Conservation (phyloP, 2,888 invertebrate genomes). For the Dexiosoma caninum region DNA sequence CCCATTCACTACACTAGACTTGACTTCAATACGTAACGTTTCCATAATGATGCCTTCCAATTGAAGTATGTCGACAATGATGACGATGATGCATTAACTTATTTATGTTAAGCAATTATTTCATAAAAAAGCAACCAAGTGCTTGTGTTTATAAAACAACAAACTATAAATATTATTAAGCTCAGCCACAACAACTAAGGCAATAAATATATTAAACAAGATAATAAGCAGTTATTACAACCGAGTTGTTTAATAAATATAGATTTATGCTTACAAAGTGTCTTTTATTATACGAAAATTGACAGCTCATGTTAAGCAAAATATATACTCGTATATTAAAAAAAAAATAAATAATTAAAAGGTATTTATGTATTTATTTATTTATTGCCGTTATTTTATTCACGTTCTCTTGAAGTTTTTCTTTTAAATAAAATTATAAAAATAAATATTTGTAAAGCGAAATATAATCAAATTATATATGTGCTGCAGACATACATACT, state of each 20-base stretch:
- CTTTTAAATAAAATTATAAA: not conserved
- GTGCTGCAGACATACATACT: too few relatives aligned
- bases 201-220: slow-evolving; percentile 60
- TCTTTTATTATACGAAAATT: slow-evolving; percentile 57
- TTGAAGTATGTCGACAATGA: too few relatives aligned
- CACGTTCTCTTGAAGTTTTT: not conserved
- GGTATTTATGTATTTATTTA: slow-evolving; percentile 11
- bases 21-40: slow-evolving; percentile 14
- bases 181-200: slow-evolving; percentile 33
- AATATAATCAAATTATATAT: not conserved
- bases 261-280: slow-evolving; percentile 52
- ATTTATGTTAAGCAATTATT: slow-evolving; percentile 61
- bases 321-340: too few relatives aligned
- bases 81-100: slow-evolving; percentile 51
- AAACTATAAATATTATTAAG: slow-evolving; percentile 36
- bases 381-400: slow-evolving; percentile 5
- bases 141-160: slow-evolving; percentile 3
- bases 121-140: slow-evolving; percentile 38
- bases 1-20: slow-evolving; percentile 3
- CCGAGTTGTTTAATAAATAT: slow-evolving; percentile 53
- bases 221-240: slow-evolving; percentile 58
- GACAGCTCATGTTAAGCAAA: slow-evolving; percentile 41
- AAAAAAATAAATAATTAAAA: slow-evolving; percentile 25
- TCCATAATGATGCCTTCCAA: slow-evolving; percentile 14
- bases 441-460: not conserved